These are phyloP conservation scores for Thyatira batis DNA, from an alignment of 2,888 invertebrate genomes.

Conservation along the genomic window DNA sequence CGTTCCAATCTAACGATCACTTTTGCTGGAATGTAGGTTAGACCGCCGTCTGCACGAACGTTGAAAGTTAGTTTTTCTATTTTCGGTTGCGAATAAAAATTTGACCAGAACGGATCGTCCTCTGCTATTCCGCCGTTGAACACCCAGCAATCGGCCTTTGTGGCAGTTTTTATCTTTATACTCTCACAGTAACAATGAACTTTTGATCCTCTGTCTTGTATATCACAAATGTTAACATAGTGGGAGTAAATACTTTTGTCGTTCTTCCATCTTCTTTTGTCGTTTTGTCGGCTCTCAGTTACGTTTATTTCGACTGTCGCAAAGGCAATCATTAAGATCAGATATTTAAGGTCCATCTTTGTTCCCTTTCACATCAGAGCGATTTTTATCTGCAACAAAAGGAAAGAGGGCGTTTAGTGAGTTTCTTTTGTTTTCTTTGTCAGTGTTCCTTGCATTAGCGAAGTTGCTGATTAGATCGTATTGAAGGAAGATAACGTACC, in stretches of 20 bases:
- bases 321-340: conserved; percentile 75
- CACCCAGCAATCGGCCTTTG: conserved; percentile 89
- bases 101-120: conserved; percentile 88
- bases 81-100: conserved; percentile 88
- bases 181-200: conserved; percentile 87
- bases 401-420: conserved; percentile 42
- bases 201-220: conserved; percentile 79
- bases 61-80: conserved; percentile 87
- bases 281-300: conserved; percentile 73
- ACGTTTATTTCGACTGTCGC: conserved; percentile 75
- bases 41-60: conserved; percentile 85
- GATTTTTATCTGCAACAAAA: conserved; percentile 74
- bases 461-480: conserved; percentile 53
- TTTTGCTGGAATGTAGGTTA: conserved; percentile 88
- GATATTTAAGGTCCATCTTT: conserved; percentile 75
- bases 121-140: conserved; percentile 86
- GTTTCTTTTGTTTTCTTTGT: conserved; percentile 45
- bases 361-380: conserved; percentile 56
- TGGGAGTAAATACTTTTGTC: conserved; percentile 69
- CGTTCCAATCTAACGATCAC: conserved; percentile 86
- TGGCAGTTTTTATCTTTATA: conserved; percentile 80
- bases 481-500: conserved; percentile 40
- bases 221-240: conserved; percentile 82
- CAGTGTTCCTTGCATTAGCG: conserved; percentile 41
- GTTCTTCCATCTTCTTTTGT: conserved; percentile 74